Percentiles rank a stretch among this genome's conserved stretches.
Evolutionary conservation across 2,113 vertebrate genomes (phyloP).

Genomic region (Alligator sinensis): DNA sequence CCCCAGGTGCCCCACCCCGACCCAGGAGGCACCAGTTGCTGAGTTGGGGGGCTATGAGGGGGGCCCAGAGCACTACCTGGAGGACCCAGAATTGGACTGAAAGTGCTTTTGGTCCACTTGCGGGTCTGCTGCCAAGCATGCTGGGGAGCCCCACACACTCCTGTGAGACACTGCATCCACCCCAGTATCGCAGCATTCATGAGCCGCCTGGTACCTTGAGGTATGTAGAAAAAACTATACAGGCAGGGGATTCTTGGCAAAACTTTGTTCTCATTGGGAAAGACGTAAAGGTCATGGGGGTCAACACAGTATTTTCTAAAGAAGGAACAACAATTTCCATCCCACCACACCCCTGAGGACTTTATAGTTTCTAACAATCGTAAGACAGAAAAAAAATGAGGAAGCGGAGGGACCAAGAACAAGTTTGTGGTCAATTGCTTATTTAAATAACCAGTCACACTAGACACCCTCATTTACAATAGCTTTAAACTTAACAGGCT

Average conservation of each 20-base stretch:
- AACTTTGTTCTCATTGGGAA: not conserved
- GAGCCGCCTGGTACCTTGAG: no score
- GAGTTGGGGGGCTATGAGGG: no score
- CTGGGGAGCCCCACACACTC: no score
- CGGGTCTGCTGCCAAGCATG: no score
- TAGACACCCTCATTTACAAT: not conserved
- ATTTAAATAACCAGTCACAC: not conserved
- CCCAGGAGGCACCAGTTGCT: no score
- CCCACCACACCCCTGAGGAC: not conserved
- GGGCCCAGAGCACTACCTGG: no score
- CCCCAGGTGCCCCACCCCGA: no score
- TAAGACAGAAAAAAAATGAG: not conserved
- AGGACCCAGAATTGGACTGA: no score
- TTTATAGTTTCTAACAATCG: constrained; percentile 30
- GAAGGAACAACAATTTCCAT: not conserved
- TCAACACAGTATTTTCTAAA: not conserved
- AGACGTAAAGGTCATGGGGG: not conserved
- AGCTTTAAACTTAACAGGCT: rapidly evolving
- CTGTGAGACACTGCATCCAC: no score
- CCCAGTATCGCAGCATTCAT: no score
- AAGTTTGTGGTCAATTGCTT: not conserved
- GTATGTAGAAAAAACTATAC: not conserved
- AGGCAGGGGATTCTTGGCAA: not conserved
- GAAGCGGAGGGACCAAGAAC: not conserved
- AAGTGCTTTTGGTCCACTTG: no score